These are phyloP conservation scores for Lithophane leautieri DNA, from an alignment of 2,888 invertebrate genomes.

Conservation along the genomic window DNA sequence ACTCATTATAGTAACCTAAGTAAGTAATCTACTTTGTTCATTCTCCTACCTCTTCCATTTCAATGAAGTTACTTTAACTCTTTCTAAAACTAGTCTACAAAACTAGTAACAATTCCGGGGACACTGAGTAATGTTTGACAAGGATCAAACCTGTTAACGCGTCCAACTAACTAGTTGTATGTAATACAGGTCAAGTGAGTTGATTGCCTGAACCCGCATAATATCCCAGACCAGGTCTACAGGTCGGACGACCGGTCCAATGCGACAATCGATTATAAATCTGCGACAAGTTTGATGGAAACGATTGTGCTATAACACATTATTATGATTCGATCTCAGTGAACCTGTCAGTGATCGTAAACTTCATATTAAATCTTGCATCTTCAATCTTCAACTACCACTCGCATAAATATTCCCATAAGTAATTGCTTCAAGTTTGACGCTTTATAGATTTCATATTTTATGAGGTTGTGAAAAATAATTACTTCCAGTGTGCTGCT, in stretches of 20 bases:
- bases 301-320: slow-evolving; percentile 66
- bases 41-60: not conserved
- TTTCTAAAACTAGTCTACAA: slow-evolving; percentile 1
- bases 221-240: slow-evolving; percentile 81
- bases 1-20: not conserved
- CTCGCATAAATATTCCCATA: not conserved
- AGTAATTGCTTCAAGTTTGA: slow-evolving; percentile 9
- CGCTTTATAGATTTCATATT: not conserved
- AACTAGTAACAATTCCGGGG: slow-evolving; percentile 63
- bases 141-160: slow-evolving; percentile 83
- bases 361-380: slow-evolving; percentile 36
- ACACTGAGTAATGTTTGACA: slow-evolving; percentile 69
- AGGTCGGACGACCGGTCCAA: slow-evolving; percentile 77
- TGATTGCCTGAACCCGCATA: slow-evolving; percentile 84
- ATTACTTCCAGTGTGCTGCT: not conserved
- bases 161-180: slow-evolving; percentile 80
- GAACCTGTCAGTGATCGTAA: slow-evolving; percentile 43
- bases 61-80: not conserved
- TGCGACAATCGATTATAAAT: slow-evolving; percentile 86
- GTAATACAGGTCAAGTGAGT: slow-evolving; percentile 84
- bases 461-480: not conserved
- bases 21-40: not conserved
- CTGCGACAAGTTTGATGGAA: slow-evolving; percentile 70
- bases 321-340: slow-evolving; percentile 58
- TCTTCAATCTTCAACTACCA: slow-evolving; percentile 8